Evolutionary conservation across 2,797 vertebrate genomes (phyloP), one percentile per base, ranked within the genome.

Genomic region (Craterocephalus amniculus): DNA sequence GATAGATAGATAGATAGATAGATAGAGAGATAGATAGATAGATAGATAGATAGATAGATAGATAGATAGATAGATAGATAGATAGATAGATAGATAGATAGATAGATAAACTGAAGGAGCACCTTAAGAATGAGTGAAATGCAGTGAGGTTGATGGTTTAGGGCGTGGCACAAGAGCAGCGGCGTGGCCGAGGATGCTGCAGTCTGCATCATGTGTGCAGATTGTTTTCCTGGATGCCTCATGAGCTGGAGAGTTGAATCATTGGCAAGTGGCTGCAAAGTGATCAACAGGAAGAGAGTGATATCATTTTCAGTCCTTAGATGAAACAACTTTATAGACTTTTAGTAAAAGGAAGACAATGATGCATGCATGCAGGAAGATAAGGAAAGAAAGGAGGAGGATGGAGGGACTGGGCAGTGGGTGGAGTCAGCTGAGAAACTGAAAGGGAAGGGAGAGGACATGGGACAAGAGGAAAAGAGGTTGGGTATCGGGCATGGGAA

Each of bases 91-190:
- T 27, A 62, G 38, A 62, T 7, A 51, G 27, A 56, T 26, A 43
- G 20, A 34, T 6, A 12, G 22, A 29, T 4, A 45, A 12, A 36
- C 2, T 16, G 38, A 20, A 51, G 26, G 10, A 52, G 35, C 40
- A 49, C 63, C 62, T 54, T 43, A 67, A 64, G 61, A 2, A 48
- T 22, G 45, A n/a, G 45, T 8, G 8, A 48, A 48, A 48, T 22
- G 20, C 24, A 66, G 36, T 43, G 24, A 40, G 22, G 55, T 67
- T 73, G 66, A 56, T 60, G 63, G 48, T 45, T 48, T 61, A 83
- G 92, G 93, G 93, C 43, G 92, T 93, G 93, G 92, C 90, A 83
- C 84, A 54, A 58, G 49, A 75, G 67, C 55, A 18, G 61, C 74
- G 38, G 48, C 72, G 43, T 35, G 65, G 63, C 52, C 34, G 36